A percentile compares a stretch with the other conserved stretches of the same genome.
phyloP scores from a whole-genome alignment of 1,140 invertebrate species.

The Hylaeus anthracinus region DNA sequence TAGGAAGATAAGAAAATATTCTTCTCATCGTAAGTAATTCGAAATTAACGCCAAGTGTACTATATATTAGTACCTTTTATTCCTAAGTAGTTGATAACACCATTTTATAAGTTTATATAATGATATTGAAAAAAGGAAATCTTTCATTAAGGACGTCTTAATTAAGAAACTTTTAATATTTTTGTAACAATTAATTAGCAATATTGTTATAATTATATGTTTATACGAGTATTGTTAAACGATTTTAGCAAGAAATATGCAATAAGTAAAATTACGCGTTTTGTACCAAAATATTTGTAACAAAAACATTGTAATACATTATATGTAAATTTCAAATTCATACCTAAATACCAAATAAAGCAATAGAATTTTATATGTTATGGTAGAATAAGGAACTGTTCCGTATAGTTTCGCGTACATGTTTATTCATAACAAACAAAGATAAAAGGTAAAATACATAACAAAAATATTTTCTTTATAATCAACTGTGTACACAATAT shows the following conservation, averaged over 20 bases:
- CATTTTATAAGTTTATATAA: constrained; percentile 30
- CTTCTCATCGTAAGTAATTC: constrained; percentile 17
- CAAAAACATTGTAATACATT: not conserved
- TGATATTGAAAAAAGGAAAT: constrained; percentile 28
- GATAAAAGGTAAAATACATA: constrained; percentile 21
- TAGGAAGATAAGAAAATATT: constrained; percentile 30
- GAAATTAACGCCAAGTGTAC: constrained; percentile 3
- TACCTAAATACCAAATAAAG: constrained; percentile 32
- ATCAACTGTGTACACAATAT: constrained; percentile 19
- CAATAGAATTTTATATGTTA: constrained; percentile 22
- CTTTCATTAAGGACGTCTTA: constrained; percentile 2
- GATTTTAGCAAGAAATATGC: not conserved
- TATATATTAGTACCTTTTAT: constrained; percentile 21
- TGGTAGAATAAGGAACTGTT: not conserved
- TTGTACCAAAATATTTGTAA: constrained; percentile 33
- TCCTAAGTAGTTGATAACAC: constrained; percentile 4
- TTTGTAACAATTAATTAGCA: constrained; percentile 38
- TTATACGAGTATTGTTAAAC: constrained; percentile 18
- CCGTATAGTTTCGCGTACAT: not conserved
- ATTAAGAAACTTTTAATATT: constrained; percentile 39
- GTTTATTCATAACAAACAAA: constrained; percentile 35
- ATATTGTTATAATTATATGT: constrained; percentile 41
- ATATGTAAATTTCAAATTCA: constrained; percentile 3
- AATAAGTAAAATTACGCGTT: constrained; percentile 21
- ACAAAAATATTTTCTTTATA: constrained; percentile 33